These are phyloP conservation scores for Epistrophella euchroma DNA, from an alignment of 2,888 invertebrate genomes.

Conservation along the genomic window DNA sequence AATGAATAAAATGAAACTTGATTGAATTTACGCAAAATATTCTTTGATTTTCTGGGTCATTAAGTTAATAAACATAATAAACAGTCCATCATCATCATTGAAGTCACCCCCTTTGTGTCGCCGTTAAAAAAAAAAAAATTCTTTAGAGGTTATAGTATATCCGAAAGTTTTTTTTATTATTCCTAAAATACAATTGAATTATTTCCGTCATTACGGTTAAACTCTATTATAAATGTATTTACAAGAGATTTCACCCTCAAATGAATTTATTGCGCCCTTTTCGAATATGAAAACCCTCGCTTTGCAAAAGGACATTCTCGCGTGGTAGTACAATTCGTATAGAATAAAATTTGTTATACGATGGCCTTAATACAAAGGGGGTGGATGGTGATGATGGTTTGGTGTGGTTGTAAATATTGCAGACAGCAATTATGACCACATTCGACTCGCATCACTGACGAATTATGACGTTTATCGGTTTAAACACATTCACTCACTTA, in stretches of 20 bases:
- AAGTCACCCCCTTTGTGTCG: conserved; percentile 21
- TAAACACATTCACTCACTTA: conserved; percentile 53
- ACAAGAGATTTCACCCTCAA: conserved; percentile 64
- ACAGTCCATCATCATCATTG: conserved; percentile 48
- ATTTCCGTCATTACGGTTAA: conserved; percentile 70
- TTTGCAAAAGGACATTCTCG: conserved; percentile 48
- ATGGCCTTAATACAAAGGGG: conserved; percentile 21
- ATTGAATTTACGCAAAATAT: conserved; percentile 60
- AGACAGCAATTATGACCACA: conserved; percentile 76
- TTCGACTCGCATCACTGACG: conserved; percentile 73
- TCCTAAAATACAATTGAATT: conserved; percentile 69
- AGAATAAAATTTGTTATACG: conserved; percentile 1
- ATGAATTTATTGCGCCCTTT: conserved; percentile 49
- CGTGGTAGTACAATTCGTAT: neutral
- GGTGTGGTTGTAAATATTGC: conserved; percentile 39
- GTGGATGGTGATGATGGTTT: conserved; percentile 17
- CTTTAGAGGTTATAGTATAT: neutral
- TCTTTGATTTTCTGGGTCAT: conserved; percentile 73
- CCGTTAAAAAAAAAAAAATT: neutral
- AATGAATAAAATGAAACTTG: conserved; percentile 29
- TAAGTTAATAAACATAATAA: conserved; percentile 67
- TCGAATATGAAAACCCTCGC: conserved; percentile 30
- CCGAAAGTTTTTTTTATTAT: conserved; percentile 24
- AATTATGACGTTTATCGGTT: conserved; percentile 76
- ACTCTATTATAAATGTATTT: conserved; percentile 72